phyloP scores from a whole-genome alignment of 1,140 invertebrate species.

The Stratiolaelaps scimitus region DNA sequence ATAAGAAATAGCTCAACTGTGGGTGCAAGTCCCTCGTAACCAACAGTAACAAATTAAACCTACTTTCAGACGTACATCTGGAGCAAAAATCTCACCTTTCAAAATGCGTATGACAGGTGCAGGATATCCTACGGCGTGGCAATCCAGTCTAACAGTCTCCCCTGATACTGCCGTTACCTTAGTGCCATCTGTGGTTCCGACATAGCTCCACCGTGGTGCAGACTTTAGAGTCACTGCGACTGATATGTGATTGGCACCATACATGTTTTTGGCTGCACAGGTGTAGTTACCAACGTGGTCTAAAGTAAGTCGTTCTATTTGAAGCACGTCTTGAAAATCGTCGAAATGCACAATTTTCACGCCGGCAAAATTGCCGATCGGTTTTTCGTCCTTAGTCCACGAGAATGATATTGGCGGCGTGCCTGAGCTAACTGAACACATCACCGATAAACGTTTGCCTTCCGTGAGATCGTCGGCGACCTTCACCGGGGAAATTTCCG shows the following conservation, averaged over 20 bases:
- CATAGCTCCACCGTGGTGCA: neutral
- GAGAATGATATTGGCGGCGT: slow-evolving; percentile 43
- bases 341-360: slow-evolving; percentile 17
- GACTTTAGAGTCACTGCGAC: neutral
- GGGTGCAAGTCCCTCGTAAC: neutral
- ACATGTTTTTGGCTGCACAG: slow-evolving; percentile 44
- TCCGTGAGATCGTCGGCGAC: slow-evolving; percentile 4
- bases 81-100: neutral
- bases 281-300: slow-evolving; percentile 28
- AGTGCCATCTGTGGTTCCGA: neutral
- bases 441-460: slow-evolving; percentile 39
- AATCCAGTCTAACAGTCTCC: neutral
- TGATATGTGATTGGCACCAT: slow-evolving; percentile 39
- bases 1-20: too few relatives aligned
- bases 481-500: slow-evolving; percentile 3
- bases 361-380: slow-evolving; percentile 37
- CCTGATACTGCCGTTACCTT: neutral
- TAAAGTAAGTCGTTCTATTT: slow-evolving; percentile 2
- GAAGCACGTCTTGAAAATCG: slow-evolving; percentile 21
- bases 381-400: slow-evolving; percentile 50
- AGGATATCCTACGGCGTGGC: neutral
- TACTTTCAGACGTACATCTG: neutral
- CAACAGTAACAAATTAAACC: neutral
- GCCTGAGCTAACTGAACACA: slow-evolving; percentile 41
- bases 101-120: neutral